Percentiles rank a stretch among this genome's conserved stretches.
These are phyloP conservation scores for Sebastolobus altivelis DNA, from an alignment of 2,797 vertebrate species.

Conservation along the genomic window DNA sequence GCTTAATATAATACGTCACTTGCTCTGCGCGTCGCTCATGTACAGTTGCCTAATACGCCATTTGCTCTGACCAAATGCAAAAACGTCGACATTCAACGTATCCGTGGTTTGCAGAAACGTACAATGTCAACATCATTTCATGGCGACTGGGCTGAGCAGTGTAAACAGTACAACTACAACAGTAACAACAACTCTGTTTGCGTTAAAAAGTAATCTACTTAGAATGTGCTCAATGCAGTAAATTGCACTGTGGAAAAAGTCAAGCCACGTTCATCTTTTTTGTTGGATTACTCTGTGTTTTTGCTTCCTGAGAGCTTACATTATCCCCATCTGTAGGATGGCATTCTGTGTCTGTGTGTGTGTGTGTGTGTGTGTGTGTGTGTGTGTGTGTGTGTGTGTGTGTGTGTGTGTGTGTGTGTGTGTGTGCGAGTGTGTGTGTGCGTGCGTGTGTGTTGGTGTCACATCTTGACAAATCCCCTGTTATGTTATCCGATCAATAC, in stretches of 20 bases:
- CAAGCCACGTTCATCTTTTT: not conserved
- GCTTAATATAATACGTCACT: too few relatives aligned
- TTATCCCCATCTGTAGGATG: constrained; percentile 2
- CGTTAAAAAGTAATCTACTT: not conserved
- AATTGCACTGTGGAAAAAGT: not conserved
- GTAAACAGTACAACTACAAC: not conserved
- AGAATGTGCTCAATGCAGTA: not conserved
- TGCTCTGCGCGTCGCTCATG: too few relatives aligned
- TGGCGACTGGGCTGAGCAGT: not conserved
- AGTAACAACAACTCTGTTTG: not conserved
- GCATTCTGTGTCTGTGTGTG: not conserved
- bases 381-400: not conserved
- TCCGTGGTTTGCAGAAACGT: too few relatives aligned
- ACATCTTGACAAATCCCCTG: constrained; percentile 41
- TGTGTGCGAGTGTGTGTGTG: not conserved
- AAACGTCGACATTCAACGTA: too few relatives aligned
- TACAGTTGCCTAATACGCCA: too few relatives aligned
- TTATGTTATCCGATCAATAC: constrained; percentile 46
- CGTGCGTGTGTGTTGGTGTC: not conserved
- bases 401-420: too few relatives aligned
- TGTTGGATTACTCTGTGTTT: not conserved
- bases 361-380: constrained; percentile 6
- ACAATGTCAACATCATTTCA: not conserved
- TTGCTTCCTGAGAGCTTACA: not conserved
- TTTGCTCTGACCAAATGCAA: too few relatives aligned